phyloP scores from a whole-genome alignment of 1,140 invertebrate species.

The Hylyphantes graminicola region DNA sequence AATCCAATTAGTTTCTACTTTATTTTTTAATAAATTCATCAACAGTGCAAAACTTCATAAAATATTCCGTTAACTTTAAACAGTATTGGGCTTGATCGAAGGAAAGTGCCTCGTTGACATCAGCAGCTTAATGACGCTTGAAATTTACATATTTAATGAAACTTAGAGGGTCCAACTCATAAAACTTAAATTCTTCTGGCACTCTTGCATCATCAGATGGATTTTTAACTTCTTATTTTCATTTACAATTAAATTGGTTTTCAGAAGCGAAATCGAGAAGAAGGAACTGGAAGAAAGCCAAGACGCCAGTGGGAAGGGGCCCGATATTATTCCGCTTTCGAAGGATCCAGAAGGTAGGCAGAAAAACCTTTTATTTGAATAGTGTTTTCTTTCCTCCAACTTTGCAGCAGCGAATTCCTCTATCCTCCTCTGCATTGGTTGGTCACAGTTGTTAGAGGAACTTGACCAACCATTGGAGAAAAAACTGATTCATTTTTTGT shows the following conservation, averaged over 20 bases:
- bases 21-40: too few relatives aligned
- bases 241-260: constrained; percentile 21
- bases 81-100: too few relatives aligned
- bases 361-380: not conserved
- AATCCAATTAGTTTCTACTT: too few relatives aligned
- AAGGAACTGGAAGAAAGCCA: constrained; percentile 51
- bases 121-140: not conserved
- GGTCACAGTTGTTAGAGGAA: too few relatives aligned
- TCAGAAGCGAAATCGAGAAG: constrained; percentile 42
- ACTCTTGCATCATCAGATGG: not conserved
- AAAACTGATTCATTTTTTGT: too few relatives aligned
- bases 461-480: too few relatives aligned
- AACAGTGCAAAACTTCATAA: too few relatives aligned
- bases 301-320: constrained; percentile 41
- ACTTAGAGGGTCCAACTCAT: not conserved
- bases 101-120: too few relatives aligned
- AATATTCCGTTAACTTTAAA: too few relatives aligned
- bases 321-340: constrained; percentile 46
- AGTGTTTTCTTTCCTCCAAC: not conserved
- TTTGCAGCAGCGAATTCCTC: not conserved
- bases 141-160: not conserved
- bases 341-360: constrained; percentile 48
- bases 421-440: not conserved
- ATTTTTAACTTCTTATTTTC: not conserved
- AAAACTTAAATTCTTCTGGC: not conserved